Conservation (phyloP, 2,113 vertebrate species). For the Sylvietta virens region DNA sequence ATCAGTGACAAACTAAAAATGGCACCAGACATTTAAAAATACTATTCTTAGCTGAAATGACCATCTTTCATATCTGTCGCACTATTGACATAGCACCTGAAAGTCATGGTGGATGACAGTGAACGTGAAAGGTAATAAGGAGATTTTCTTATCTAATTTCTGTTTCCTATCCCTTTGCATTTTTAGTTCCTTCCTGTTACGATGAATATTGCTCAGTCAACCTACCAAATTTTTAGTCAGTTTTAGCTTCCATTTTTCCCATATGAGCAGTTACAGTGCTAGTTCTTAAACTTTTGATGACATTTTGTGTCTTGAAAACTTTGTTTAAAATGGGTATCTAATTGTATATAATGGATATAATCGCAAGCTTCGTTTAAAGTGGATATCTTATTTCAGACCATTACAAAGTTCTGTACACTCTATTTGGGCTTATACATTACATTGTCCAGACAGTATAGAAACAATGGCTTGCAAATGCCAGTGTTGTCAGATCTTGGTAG, state of each 20-base stretch:
- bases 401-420: rapidly evolving
- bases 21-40: neutral
- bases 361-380: neutral
- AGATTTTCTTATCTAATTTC: neutral
- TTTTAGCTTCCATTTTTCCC: neutral
- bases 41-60: neutral
- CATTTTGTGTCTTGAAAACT: neutral
- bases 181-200: neutral
- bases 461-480: neutral
- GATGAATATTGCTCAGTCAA: neutral
- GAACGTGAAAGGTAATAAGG: neutral
- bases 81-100: neutral
- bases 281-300: neutral
- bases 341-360: neutral
- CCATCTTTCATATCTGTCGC: neutral
- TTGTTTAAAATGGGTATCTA: neutral
- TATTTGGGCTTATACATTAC: neutral
- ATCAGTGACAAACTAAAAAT: neutral
- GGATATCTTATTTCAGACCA: neutral
- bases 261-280: neutral
- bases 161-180: neutral
- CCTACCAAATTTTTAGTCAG: neutral
- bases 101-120: neutral
- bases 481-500: neutral
- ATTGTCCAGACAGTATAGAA: neutral